Conservation (phyloP, 2,113 vertebrate genomes). For the Arothron firmamentum region DNA sequence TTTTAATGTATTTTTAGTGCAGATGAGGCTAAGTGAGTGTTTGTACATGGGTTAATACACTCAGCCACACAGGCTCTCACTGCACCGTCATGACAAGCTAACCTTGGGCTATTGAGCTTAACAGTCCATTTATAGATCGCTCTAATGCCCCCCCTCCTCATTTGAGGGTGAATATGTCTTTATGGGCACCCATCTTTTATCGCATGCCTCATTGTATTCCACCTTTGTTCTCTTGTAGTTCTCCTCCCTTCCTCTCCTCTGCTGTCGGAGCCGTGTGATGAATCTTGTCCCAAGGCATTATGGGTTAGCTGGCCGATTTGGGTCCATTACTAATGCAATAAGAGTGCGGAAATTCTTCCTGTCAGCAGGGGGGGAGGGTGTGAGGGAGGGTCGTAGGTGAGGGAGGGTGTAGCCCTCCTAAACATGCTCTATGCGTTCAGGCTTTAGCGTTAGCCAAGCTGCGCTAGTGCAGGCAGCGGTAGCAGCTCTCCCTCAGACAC, state of each 20-base stretch:
- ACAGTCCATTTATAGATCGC: conserved; percentile 73
- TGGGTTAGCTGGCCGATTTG: conserved; percentile 42
- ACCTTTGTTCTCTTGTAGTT: conserved; percentile 28
- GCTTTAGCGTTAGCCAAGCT: too few relatives aligned
- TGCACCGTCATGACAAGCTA: conserved; percentile 55
- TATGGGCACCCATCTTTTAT: conserved; percentile 60
- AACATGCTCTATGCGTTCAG: conserved; percentile 9
- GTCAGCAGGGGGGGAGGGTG: conserved; percentile 35
- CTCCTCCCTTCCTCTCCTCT: conserved; percentile 45
- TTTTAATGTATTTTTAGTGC: conserved; percentile 28
- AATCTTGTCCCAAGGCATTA: conserved; percentile 52
- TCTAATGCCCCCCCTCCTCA: conserved; percentile 64
- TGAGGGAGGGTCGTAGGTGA: conserved; percentile 44
- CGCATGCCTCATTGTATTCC: conserved; percentile 38
- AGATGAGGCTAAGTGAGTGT: conserved; percentile 24
- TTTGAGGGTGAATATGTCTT: conserved; percentile 79
- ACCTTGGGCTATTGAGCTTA: conserved; percentile 78
- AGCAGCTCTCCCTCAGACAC: conserved; percentile 19
- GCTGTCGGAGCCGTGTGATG: conserved; percentile 52
- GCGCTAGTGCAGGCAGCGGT: neutral
- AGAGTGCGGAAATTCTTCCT: conserved; percentile 44
- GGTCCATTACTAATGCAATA: too few relatives aligned
- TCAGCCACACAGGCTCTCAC: conserved; percentile 42
- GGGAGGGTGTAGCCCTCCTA: conserved; percentile 54
- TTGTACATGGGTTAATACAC: conserved; percentile 29